These are phyloP conservation scores for Eulithis testata DNA, from an alignment of 2,888 invertebrate genomes.

Conservation along the genomic window DNA sequence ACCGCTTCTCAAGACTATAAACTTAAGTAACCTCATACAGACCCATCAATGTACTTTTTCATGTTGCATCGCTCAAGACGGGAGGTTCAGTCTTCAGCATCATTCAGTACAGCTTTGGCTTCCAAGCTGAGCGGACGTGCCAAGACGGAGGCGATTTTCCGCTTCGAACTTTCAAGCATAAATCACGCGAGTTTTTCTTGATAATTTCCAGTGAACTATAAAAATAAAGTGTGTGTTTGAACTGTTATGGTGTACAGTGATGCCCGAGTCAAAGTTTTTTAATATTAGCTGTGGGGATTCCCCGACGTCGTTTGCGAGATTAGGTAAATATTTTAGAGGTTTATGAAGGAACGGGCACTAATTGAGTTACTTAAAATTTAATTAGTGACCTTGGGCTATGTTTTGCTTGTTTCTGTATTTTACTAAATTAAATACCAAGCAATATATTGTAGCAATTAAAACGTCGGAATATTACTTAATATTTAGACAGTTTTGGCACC, in stretches of 20 bases:
- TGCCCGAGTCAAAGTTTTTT: conserved; percentile 48
- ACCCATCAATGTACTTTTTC: conserved; percentile 35
- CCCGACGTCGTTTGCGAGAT: conserved; percentile 55
- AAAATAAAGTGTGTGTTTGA: conserved; percentile 44
- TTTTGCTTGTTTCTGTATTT: background rate
- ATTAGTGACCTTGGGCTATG: conserved; percentile 14
- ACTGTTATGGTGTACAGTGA: conserved; percentile 46
- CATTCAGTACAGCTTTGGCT: conserved; percentile 75
- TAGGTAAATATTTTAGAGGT: conserved; percentile 59
- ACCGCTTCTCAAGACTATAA: background rate
- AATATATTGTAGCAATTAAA: too few relatives aligned
- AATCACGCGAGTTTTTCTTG: conserved; percentile 45
- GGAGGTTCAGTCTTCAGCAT: conserved; percentile 57
- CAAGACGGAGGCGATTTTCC: conserved; percentile 56
- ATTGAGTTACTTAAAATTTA: conserved; percentile 30
- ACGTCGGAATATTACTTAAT: too few relatives aligned
- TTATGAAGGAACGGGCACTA: conserved; percentile 20
- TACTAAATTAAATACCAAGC: background rate
- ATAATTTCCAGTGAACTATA: conserved; percentile 29
- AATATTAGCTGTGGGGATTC: conserved; percentile 45
- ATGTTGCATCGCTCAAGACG: conserved; percentile 35
- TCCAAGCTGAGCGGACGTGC: conserved; percentile 61
- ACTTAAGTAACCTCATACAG: conserved; percentile 10
- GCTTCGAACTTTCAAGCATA: conserved; percentile 60
- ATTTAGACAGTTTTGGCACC: background rate